Evolutionary conservation across 2,113 vertebrate species (phyloP).

Genomic region (Mastomys natalensis): DNA sequence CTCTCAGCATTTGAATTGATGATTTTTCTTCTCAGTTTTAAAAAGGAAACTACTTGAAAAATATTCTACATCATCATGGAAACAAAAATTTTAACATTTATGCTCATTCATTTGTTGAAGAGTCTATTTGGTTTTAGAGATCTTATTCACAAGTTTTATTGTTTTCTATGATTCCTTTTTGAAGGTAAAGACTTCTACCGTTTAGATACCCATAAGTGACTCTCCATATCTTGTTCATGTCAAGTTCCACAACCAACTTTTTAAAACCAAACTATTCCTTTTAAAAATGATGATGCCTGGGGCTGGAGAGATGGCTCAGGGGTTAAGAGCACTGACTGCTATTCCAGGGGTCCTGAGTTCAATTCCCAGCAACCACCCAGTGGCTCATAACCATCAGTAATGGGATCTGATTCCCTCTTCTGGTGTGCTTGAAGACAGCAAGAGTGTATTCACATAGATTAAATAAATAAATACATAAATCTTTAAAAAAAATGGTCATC

Average conservation of each 20-base stretch:
- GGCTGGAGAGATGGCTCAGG: too few species aligned
- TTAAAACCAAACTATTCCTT: not conserved
- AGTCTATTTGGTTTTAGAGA: conserved; percentile 39
- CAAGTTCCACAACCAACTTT: not conserved
- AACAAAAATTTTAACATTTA: conserved; percentile 32
- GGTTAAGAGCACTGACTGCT: too few species aligned
- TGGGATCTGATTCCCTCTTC: too few species aligned
- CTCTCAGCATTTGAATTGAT: conserved; percentile 51
- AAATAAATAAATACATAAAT: too few species aligned
- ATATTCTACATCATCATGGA: not conserved
- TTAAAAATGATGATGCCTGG: not conserved
- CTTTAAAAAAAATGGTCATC: not conserved
- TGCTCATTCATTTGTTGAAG: not conserved
- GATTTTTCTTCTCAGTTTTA: conserved; percentile 35
- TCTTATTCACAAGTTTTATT: conserved; percentile 27
- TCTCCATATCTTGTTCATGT: too few species aligned
- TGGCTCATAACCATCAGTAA: too few species aligned
- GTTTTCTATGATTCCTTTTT: not conserved
- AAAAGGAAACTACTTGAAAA: conserved; percentile 43
- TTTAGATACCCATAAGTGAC: not conserved
- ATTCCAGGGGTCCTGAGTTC: too few species aligned
- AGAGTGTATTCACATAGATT: too few species aligned
- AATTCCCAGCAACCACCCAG: too few species aligned
- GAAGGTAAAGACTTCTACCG: conserved; percentile 7
- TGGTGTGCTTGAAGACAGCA: too few species aligned